Evolutionary conservation across 2,113 vertebrate genomes (phyloP).

Genomic region (Saguinus imperator): DNA sequence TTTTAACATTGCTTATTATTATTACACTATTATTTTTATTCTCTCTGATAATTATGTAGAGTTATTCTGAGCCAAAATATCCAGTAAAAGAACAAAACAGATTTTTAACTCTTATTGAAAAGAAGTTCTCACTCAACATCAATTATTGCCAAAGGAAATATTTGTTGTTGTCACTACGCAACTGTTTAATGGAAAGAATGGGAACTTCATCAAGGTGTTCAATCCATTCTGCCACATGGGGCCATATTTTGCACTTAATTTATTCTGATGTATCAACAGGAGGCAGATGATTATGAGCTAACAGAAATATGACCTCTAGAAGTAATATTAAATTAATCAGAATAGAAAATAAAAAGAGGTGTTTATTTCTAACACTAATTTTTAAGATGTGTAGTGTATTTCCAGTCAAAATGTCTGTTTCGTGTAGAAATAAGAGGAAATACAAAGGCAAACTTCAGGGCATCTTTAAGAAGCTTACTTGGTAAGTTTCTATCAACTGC

Average conservation of each 20-base stretch:
- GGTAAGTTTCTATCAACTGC: background rate
- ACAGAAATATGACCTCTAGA: background rate
- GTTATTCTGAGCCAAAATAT: background rate
- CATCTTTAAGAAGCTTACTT: background rate
- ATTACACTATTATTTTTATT: background rate
- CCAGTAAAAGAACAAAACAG: background rate
- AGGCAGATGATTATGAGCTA: background rate
- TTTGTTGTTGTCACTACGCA: background rate
- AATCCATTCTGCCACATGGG: background rate
- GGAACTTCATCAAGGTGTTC: background rate
- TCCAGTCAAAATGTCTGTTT: background rate
- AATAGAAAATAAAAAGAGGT: background rate
- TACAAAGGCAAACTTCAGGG: background rate
- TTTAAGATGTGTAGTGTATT: background rate
- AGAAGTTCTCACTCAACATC: background rate
- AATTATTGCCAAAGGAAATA: background rate
- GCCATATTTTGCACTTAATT: background rate
- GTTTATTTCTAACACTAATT: background rate
- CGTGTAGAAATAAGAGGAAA: background rate
- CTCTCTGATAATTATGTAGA: background rate
- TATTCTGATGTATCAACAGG: background rate
- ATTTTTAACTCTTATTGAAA: background rate
- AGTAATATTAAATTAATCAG: background rate
- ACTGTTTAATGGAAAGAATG: background rate
- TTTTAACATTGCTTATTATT: background rate